These are phyloP conservation scores for Trachemys scripta DNA, from an alignment of 2,113 vertebrate species.

Conservation along the genomic window DNA sequence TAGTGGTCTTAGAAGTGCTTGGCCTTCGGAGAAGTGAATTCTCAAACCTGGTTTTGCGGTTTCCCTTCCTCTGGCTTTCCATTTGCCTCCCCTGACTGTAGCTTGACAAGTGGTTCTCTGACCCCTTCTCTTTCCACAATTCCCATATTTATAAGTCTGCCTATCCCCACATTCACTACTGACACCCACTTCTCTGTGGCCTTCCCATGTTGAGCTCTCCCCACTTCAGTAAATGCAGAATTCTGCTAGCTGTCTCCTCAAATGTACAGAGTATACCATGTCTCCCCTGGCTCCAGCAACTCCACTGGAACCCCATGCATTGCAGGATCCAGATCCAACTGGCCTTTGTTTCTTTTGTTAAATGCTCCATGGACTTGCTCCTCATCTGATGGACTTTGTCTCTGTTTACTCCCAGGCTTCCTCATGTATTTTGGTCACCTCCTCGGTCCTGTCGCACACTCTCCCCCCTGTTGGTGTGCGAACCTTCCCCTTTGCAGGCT, in stretches of 20 bases:
- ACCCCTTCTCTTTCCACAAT: background rate
- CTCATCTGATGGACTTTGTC: background rate
- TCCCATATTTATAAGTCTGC: background rate
- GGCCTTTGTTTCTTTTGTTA: background rate
- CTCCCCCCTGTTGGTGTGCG: background rate
- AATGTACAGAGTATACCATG: accelerated
- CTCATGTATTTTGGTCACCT: background rate
- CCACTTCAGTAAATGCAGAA: background rate
- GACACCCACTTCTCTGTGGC: background rate
- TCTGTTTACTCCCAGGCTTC: background rate
- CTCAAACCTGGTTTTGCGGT: background rate
- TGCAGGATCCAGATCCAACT: background rate
- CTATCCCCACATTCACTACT: background rate
- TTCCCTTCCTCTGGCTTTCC: background rate
- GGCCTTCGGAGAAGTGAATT: background rate
- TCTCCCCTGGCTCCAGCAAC: background rate
- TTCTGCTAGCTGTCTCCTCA: background rate
- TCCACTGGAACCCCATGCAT: accelerated
- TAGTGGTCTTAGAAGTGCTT: background rate
- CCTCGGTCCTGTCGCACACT: background rate
- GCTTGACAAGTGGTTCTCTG: background rate
- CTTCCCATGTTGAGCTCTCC: background rate
- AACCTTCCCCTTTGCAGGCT: background rate
- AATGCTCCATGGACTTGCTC: background rate
- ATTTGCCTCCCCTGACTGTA: background rate